A percentile compares a stretch with the other conserved stretches of the same genome.
These are phyloP conservation scores for Bedellia somnulentella DNA, from an alignment of 2,888 invertebrate genomes.

Conservation along the genomic window DNA sequence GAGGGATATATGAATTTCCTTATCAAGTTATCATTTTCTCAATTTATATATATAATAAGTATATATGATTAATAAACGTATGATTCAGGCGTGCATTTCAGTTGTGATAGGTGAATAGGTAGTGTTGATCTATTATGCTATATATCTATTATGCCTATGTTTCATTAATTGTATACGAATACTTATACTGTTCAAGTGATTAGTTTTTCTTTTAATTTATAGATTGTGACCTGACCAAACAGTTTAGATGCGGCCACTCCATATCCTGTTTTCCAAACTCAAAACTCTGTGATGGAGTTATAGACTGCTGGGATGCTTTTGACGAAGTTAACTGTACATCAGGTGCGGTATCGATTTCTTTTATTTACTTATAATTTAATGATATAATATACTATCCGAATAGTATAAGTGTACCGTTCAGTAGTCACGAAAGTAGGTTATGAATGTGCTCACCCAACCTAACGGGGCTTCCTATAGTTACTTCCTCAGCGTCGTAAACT, in stretches of 20 bases:
- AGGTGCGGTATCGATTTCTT: slow-evolving; percentile 29
- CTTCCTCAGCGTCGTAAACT: slow-evolving; percentile 18
- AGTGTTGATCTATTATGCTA: too few relatives aligned
- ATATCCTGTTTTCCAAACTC: slow-evolving; percentile 72
- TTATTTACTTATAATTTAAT: neutral
- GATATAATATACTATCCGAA: neutral
- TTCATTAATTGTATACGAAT: too few relatives aligned
- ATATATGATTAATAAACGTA: too few relatives aligned
- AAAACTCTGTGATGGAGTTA: slow-evolving; percentile 70
- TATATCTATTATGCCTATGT: too few relatives aligned
- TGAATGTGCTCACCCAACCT: slow-evolving; percentile 28
- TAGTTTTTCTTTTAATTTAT: too few relatives aligned
- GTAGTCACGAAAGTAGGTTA: slow-evolving; percentile 28
- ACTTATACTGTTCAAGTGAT: too few relatives aligned
- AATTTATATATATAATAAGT: too few relatives aligned
- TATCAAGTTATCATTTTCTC: too few relatives aligned
- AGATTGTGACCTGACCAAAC: slow-evolving; percentile 68
- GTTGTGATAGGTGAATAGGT: too few relatives aligned
- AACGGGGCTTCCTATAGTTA: slow-evolving; percentile 26
- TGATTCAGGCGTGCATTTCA: too few relatives aligned
- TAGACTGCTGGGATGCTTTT: slow-evolving; percentile 78
- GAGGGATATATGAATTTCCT: too few relatives aligned
- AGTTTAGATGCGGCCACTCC: slow-evolving; percentile 73
- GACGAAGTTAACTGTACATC: slow-evolving; percentile 73
- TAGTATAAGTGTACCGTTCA: neutral